A percentile compares a stretch with the other conserved stretches of the same genome.
These are phyloP conservation scores for Muricea muricata DNA, from an alignment of 92 coral and sea anemone genomes.

Conservation along the genomic window DNA sequence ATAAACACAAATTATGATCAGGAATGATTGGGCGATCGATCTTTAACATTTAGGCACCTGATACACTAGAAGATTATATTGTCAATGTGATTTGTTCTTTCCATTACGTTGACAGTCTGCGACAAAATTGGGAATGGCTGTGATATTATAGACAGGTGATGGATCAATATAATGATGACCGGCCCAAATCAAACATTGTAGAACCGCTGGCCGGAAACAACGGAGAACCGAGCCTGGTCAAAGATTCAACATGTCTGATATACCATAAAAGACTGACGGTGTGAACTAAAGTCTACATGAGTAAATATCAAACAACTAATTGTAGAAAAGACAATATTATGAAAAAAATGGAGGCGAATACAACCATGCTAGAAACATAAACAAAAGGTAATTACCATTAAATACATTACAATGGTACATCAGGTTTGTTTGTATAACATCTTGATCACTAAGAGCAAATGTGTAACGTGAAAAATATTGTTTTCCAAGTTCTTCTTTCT, in stretches of 20 bases:
- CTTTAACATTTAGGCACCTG: no score
- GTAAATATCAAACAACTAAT: neutral
- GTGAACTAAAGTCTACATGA: neutral
- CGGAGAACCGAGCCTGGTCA: no score
- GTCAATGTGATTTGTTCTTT: no score
- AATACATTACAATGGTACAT: conserved; percentile 67
- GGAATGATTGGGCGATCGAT: neutral
- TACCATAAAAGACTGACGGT: neutral
- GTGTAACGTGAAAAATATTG: conserved; percentile 56
- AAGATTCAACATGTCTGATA: no score
- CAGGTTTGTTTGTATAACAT: conserved; percentile 74
- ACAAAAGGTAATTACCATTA: conserved; percentile 52
- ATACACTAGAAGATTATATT: no score
- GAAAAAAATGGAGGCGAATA: neutral
- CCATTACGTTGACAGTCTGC: neutral
- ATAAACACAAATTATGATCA: neutral
- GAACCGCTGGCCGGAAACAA: neutral
- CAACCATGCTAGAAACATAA: neutral
- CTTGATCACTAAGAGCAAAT: conserved; percentile 62
- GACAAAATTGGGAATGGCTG: neutral
- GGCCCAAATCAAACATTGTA: neutral
- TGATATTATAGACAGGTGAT: neutral
- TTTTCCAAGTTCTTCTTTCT: conserved; percentile 66
- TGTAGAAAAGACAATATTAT: neutral
- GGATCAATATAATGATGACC: neutral